Evolutionary conservation across 2,888 invertebrate species (phyloP), one percentile per base, ranked within the genome.

Genomic region (Cylindroiulus punctatus): DNA sequence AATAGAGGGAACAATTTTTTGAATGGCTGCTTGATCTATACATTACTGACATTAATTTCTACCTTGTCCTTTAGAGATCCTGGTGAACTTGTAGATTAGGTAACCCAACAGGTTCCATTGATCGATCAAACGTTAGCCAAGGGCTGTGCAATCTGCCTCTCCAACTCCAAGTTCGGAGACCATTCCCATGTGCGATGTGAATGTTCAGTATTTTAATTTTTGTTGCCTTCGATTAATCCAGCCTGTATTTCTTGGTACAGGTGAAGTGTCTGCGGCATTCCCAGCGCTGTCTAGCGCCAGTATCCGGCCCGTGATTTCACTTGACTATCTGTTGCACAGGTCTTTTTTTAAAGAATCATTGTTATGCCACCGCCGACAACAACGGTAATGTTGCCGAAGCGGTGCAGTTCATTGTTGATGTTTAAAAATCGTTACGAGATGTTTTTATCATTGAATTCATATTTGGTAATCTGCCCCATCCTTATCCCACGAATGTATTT

Each of bases 391-490:
- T 22, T 26, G 65, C 65, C n/a, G 65, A 65, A 26, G 65, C 65
- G 65, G 65, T 65, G 65, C 65, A 65, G 26, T 26, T 26, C 65
- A 26, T 65, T 65, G 65, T 65, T 65, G 65, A 65, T 65, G 65
- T 65, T 65, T 65, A n/a, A 57, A 57, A 65, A 65, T 65, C 26
- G 65, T 65, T 65, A 26, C 0, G 52, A 52, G 26, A 65, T 65
- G 65, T 65, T 65, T 57, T 65, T 65, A 65, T 65, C 65, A 65
- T 26, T 65, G 65, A 65, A n/a, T 10, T 65, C 65, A 26, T 65
- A 65, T 65, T 65, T 65, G 65, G 26, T 26, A 26, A 65, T 26
- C 65, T 26, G 65, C n/a, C 57, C 36, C 36, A 36, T 36, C 36
- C 44, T 10, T 44, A 1, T 1, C 26, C 65, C 65, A n/a, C 65